Conservation (phyloP, 1,140 invertebrate genomes). For the Scaptodrosophila lebanonensis region DNA sequence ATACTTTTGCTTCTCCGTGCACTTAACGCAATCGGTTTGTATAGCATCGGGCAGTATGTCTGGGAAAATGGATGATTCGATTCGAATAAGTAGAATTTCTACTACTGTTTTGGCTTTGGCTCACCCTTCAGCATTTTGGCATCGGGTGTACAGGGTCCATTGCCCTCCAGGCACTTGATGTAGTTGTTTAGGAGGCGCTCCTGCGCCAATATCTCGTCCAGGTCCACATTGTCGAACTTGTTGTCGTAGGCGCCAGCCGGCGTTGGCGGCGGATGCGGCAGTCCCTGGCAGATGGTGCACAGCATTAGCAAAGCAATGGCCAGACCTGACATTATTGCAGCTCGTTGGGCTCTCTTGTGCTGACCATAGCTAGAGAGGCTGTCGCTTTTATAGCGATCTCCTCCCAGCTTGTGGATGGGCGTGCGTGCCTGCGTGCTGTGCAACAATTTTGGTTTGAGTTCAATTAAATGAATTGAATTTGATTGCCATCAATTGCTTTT, state of each 20-base stretch:
- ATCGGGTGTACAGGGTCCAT: slow-evolving; percentile 83
- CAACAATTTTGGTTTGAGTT: too few species aligned
- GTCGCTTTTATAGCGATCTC: slow-evolving; percentile 36
- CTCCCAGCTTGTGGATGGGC: too few species aligned
- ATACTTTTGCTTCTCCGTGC: slow-evolving; percentile 80
- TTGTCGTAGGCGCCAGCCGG: slow-evolving; percentile 80
- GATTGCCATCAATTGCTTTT: slow-evolving; percentile 41
- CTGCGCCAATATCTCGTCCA: slow-evolving; percentile 83
- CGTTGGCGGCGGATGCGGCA: slow-evolving; percentile 52
- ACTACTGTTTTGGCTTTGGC: background rate
- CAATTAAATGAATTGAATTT: slow-evolving; percentile 37
- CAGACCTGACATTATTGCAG: slow-evolving; percentile 7
- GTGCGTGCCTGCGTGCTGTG: too few species aligned
- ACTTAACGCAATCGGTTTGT: slow-evolving; percentile 81
- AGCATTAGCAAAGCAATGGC: slow-evolving; percentile 5
- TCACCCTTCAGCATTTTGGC: slow-evolving; percentile 82
- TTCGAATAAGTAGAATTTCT: background rate
- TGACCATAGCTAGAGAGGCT: background rate
- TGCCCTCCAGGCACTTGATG: slow-evolving; percentile 82
- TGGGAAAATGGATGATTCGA: slow-evolving; percentile 5
- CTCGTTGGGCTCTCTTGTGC: slow-evolving; percentile 4
- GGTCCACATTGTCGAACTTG: slow-evolving; percentile 84
- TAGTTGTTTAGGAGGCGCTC: slow-evolving; percentile 83
- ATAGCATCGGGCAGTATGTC: slow-evolving; percentile 83
- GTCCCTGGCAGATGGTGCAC: background rate